A percentile compares a stretch with the other conserved stretches of the same genome.
phyloP scores from a whole-genome alignment of 2,113 vertebrate genomes.

The Erinaceus europaeus region DNA sequence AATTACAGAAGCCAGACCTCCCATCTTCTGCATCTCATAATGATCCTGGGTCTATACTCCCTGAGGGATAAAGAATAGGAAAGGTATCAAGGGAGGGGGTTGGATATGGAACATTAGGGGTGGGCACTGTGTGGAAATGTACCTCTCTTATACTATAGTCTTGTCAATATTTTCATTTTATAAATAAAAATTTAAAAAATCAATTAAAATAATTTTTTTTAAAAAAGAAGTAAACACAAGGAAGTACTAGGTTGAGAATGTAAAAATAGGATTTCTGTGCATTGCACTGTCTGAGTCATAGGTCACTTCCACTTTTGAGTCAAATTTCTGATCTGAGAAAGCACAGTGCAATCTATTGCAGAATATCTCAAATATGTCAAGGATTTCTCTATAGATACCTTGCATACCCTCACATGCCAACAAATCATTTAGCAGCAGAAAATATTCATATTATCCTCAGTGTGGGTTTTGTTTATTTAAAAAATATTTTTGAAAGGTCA shows the following conservation, averaged over 20 bases:
- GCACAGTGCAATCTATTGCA: background rate
- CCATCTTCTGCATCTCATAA: too few species aligned
- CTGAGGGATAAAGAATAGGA: too few species aligned
- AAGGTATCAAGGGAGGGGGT: too few species aligned
- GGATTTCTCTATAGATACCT: constrained; percentile 24
- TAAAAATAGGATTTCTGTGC: background rate
- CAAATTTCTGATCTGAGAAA: background rate
- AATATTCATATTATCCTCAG: constrained; percentile 7
- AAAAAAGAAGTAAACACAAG: background rate
- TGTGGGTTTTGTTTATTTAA: constrained; percentile 25
- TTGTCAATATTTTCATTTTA: too few species aligned
- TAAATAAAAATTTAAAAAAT: too few species aligned
- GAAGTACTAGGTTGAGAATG: background rate
- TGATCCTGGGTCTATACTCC: too few species aligned
- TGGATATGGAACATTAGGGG: too few species aligned
- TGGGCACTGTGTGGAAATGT: too few species aligned
- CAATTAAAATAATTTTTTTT: too few species aligned
- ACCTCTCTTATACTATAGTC: too few species aligned
- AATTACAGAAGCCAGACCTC: too few species aligned
- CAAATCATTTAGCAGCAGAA: constrained; percentile 60
- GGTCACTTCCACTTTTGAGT: background rate
- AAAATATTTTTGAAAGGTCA: too few species aligned
- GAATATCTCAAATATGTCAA: background rate
- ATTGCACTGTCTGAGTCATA: background rate
- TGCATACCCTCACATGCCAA: background rate